Conservation (phyloP, 2,888 invertebrate species). For the Colletes collaris region DNA sequence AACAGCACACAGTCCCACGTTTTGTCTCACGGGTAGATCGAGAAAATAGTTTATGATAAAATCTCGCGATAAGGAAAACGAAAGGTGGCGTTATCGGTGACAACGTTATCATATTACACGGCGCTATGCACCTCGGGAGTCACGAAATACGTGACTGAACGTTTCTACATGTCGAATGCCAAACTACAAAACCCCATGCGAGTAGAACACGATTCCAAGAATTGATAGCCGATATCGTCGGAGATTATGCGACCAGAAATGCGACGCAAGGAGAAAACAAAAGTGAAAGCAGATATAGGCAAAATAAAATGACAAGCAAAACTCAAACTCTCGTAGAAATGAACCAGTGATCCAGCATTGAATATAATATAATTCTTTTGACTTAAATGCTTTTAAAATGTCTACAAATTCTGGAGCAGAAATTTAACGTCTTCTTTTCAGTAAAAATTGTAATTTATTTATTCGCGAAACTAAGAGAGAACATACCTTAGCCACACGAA, state of each 20-base stretch:
- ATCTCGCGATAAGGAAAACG: constrained; percentile 47
- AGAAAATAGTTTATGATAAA: constrained; percentile 35
- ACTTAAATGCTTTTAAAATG: too few relatives aligned
- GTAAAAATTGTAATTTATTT: too few relatives aligned
- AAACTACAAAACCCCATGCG: constrained; percentile 22
- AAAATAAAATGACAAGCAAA: background rate
- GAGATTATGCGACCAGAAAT: background rate
- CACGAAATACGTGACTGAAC: constrained; percentile 52
- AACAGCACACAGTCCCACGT: background rate
- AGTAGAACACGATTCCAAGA: constrained; percentile 38
- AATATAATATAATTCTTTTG: background rate
- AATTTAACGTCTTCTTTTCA: too few relatives aligned
- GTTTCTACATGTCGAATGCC: constrained; percentile 24
- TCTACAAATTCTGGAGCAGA: too few relatives aligned
- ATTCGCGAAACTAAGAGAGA: background rate
- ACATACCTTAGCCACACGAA: background rate
- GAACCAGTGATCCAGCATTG: background rate
- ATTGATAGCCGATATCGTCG: constrained; percentile 23
- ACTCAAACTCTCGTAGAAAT: background rate
- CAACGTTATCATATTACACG: constrained; percentile 43
- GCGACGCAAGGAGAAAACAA: too few relatives aligned
- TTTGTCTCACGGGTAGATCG: constrained; percentile 3
- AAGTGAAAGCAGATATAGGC: too few relatives aligned
- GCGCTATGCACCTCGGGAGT: constrained; percentile 23
- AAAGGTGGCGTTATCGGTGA: constrained; percentile 45